A percentile compares a stretch with the other conserved stretches of the same genome.
phyloP scores from a whole-genome alignment of 2,113 vertebrate species.

The Origma solitaria region DNA sequence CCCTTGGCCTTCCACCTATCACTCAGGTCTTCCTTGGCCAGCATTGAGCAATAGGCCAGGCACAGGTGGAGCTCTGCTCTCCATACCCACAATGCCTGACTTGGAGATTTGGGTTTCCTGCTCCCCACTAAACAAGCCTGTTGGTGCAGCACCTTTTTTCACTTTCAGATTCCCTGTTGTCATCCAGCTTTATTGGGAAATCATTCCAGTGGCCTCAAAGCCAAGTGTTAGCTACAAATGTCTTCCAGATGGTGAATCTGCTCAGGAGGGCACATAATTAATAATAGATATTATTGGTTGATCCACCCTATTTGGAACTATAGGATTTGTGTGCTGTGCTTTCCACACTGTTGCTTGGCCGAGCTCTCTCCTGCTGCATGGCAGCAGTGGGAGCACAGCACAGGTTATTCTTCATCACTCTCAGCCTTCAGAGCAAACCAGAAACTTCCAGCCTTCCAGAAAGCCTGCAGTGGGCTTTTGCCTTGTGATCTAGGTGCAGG shows the following conservation, averaged over 20 bases:
- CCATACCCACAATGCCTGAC: neutral
- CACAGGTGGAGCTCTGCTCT: neutral
- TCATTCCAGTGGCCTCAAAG: neutral
- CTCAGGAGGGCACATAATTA: neutral
- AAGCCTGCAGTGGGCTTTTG: neutral
- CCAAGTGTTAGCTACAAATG: neutral
- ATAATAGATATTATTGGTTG: neutral
- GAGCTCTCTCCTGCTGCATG: neutral
- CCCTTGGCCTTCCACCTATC: neutral
- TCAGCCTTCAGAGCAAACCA: neutral
- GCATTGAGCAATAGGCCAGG: neutral
- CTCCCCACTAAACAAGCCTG: neutral
- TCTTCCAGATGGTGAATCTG: neutral
- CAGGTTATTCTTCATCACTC: neutral
- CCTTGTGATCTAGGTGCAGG: neutral
- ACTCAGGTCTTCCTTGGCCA: neutral
- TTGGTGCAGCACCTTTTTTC: neutral
- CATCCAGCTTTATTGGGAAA: neutral
- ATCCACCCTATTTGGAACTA: neutral
- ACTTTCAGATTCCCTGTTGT: neutral
- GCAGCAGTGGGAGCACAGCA: neutral
- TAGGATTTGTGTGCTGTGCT: neutral
- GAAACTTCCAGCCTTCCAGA: neutral
- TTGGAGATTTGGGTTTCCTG: neutral
- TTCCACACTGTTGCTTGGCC: neutral